Base-by-base conservation (phyloP, 2,113 vertebrate genomes). In the Psettodes erumei region DNA sequence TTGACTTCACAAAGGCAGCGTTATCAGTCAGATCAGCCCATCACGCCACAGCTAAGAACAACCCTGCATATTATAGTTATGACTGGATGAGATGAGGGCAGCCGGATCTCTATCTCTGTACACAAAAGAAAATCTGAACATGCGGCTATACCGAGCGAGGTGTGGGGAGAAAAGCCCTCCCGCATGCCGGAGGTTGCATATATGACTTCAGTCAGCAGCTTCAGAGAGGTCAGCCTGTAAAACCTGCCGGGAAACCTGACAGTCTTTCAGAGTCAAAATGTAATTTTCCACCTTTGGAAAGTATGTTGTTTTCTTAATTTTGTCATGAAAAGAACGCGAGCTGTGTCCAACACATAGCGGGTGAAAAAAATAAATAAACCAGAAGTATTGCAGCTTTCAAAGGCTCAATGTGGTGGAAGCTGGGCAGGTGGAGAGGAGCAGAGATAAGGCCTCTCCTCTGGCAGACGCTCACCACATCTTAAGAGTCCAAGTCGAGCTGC, bases 401-500 rank as follows among this genome's bases (percentile, higher is more conserved):
- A n/a, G n/a, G n/a, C n/a, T n/a, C n/a, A n/a, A n/a, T n/a, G n/a
- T n/a, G n/a, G n/a, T n/a, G n/a, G n/a, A n/a, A 16, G 28, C 7
- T 69, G 18, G 56, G 55, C 70, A 62, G 60, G 67, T 58, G 33
- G 9, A 21, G 50, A 5, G 47, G 18, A 3, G 16, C 19, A 19
- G 18, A 75, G 47, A 71, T 54, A 62, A 43, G 25, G 27, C 28
- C 37, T 75, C 59, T 42, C 28, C 12, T 66, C 19, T 63, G 81
- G 66, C 64, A 60, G 68, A 19, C 1, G 28, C 16, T 70, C 71
- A 71, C 63, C 47, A 58, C 59, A 73, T 82, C 68, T 62, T 5
- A 28, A n/a, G 56, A 61, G 40, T 75, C 56, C 42, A 38, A 75
- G 47, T 21, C 15, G 6, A 79, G 37, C 75, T 15, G 71, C 71